These are phyloP conservation scores for Calameuta idolon DNA, from an alignment of 2,888 invertebrate genomes.

Conservation along the genomic window DNA sequence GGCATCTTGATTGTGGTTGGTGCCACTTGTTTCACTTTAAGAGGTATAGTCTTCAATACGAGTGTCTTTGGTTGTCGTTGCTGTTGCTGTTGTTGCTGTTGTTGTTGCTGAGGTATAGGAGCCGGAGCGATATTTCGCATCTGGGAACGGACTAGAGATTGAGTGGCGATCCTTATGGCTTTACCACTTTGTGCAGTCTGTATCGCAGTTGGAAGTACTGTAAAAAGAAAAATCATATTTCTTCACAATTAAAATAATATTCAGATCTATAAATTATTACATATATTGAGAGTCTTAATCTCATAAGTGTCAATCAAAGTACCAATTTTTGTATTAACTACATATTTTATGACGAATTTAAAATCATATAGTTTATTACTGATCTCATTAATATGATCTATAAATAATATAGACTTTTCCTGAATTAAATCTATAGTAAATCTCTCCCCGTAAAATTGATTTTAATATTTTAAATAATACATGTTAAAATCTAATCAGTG, in stretches of 20 bases:
- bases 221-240: constrained; percentile 2
- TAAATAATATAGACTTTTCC: not conserved
- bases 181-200: constrained; percentile 42
- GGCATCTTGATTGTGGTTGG: constrained; percentile 61
- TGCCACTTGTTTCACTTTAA: constrained; percentile 61
- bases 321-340: not conserved
- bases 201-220: constrained; percentile 19
- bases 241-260: not conserved
- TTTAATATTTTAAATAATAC: not conserved
- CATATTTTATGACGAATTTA: not conserved
- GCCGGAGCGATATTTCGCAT: constrained; percentile 56
- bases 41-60: constrained; percentile 60
- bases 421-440: not conserved
- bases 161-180: constrained; percentile 55
- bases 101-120: constrained; percentile 27
- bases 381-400: not conserved
- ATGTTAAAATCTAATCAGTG: not conserved
- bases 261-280: not conserved
- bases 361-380: not conserved
- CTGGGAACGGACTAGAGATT: constrained; percentile 55
- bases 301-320: not conserved
- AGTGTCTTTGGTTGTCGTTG: constrained; percentile 60
- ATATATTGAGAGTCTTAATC: not conserved
- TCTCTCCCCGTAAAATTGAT: not conserved
- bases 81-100: constrained; percentile 32